Base-by-base conservation (phyloP, 2,888 invertebrate species). In the Netelia inedita region DNA sequence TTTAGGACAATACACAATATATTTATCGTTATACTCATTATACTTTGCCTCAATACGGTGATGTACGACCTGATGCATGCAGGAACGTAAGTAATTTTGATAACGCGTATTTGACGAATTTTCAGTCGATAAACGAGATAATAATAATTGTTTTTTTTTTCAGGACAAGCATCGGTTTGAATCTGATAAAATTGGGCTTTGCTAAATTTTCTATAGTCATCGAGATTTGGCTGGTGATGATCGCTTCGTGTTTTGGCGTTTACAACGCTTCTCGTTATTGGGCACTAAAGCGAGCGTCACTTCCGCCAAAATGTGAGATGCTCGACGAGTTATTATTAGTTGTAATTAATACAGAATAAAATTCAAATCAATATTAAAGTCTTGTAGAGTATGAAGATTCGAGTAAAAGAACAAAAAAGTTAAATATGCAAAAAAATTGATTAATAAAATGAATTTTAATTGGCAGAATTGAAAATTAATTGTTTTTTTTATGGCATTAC, bases 1-100 rank as follows among this genome's bases (percentile, higher is more conserved):
- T 96, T 98, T 89, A 95, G 96, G 89, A 97, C 98, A 2, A 96
- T 98, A 87, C 97, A 98, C 93, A 97, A 98, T 92, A 96, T 98
- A 87, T 98, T 98, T 93, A 95, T 97, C 66, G 97, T 96, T 19
- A 96, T 97, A 87, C 94, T 98, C 50, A 94, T 97, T 74, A 94
- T 96, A 50, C 94, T 98, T 86, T 95, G 97, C 72, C 94, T 97
- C 79, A 96, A 98, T 89, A 97, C 97, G 6, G 94, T 96, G 21
- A 94, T 96, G 11, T 95, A 96, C 89, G 98, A 98, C 91, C 95
- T 97, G 89, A 94, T 97, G 79, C 96, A 96, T 85, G 95, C 95
- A 85, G 97, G 97, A 93, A 95, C 95, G 98, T 97, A 95, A 96
- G 96, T 95, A 87, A 68, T 69, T 9, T 83, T 14, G n/a, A 61